phyloP scores from a whole-genome alignment of 1,140 invertebrate genomes.

The Eueides isabella region DNA sequence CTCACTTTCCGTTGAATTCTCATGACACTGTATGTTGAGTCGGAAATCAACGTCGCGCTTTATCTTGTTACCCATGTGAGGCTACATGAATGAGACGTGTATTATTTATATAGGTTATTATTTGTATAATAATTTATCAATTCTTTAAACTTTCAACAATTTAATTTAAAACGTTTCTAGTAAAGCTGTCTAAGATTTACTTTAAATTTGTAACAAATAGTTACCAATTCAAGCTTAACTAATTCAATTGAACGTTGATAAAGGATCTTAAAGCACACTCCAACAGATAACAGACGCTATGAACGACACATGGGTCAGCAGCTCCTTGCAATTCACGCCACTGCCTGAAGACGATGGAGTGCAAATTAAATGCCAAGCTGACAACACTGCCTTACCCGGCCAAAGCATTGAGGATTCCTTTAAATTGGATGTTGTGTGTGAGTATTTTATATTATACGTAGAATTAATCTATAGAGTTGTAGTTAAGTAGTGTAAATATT shows the following conservation, averaged over 20 bases:
- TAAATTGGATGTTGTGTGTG: slow-evolving; percentile 93
- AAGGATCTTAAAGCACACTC: neutral
- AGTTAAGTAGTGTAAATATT: neutral
- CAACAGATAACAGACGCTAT: slow-evolving; percentile 84
- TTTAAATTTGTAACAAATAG: neutral
- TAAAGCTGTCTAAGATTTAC: too few species aligned
- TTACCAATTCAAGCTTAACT: neutral
- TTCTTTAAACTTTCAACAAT: too few species aligned
- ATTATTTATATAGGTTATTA: too few species aligned
- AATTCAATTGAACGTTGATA: neutral
- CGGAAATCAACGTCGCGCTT: too few species aligned
- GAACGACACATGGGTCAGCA: slow-evolving; percentile 88
- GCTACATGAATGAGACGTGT: too few species aligned
- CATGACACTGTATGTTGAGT: too few species aligned
- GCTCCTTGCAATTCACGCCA: slow-evolving; percentile 90
- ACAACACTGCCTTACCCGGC: slow-evolving; percentile 89
- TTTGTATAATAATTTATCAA: too few species aligned
- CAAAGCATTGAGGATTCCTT: slow-evolving; percentile 90
- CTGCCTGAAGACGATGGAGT: slow-evolving; percentile 92
- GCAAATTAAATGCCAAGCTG: slow-evolving; percentile 91
- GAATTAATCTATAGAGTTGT: neutral
- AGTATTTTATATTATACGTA: slow-evolving; percentile 79
- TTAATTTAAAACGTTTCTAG: too few species aligned
- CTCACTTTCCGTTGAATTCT: too few species aligned
- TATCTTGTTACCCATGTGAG: too few species aligned